These are phyloP conservation scores for Cheilosia variabilis DNA, from an alignment of 2,888 invertebrate species.

Conservation along the genomic window DNA sequence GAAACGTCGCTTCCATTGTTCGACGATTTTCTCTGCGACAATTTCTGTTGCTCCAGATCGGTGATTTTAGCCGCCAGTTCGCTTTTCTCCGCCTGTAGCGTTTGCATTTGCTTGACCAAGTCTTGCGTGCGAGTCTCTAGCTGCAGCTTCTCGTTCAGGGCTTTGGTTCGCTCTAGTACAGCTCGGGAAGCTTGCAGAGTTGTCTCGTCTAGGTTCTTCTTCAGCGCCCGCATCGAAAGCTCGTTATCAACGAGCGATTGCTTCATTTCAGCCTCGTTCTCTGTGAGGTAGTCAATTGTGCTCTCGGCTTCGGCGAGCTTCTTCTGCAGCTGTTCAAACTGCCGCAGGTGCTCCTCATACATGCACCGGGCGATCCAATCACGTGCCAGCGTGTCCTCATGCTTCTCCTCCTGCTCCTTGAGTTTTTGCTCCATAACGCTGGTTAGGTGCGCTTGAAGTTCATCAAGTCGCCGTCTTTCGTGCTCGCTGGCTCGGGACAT, in stretches of 20 bases:
- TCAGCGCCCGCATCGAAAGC: constrained; percentile 85
- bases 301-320: constrained; percentile 84
- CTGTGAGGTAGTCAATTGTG: constrained; percentile 81
- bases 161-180: constrained; percentile 89
- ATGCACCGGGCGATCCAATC: constrained; percentile 86
- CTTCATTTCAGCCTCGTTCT: constrained; percentile 83
- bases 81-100: constrained; percentile 80
- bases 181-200: constrained; percentile 90
- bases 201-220: constrained; percentile 88
- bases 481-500: constrained; percentile 78
- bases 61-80: constrained; percentile 76
- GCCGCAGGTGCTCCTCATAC: constrained; percentile 84
- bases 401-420: constrained; percentile 78
- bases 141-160: constrained; percentile 88
- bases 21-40: constrained; percentile 81
- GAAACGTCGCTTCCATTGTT: constrained; percentile 80
- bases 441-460: constrained; percentile 77
- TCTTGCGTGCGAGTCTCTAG: constrained; percentile 85
- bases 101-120: constrained; percentile 77
- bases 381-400: constrained; percentile 85
- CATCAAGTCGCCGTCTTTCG: constrained; percentile 78
- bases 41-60: constrained; percentile 80
- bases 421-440: constrained; percentile 77
- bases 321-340: constrained; percentile 84
- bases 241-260: constrained; percentile 82